These are phyloP conservation scores for Clostera curtula DNA, from an alignment of 2,888 invertebrate genomes.

Conservation along the genomic window DNA sequence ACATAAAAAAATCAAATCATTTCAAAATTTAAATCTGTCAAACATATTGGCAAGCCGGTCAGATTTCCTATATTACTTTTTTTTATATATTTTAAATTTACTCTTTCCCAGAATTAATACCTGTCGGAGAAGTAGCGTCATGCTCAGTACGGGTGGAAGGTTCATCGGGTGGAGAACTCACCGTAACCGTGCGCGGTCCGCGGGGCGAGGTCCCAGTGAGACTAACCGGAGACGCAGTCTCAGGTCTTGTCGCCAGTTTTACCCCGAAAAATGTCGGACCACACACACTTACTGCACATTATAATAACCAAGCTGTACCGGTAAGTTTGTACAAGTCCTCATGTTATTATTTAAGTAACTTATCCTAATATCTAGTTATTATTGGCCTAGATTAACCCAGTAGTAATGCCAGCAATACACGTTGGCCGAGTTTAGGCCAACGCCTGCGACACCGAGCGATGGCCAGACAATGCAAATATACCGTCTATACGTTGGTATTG, in stretches of 20 bases:
- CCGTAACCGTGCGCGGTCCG: constrained; percentile 92
- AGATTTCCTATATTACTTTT: neutral
- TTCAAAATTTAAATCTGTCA: no score
- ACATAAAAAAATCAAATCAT: neutral
- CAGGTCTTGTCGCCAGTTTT: constrained; percentile 93
- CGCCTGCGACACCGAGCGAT: no score
- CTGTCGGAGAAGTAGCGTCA: constrained; percentile 80
- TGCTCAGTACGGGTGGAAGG: constrained; percentile 69
- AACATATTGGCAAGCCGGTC: neutral
- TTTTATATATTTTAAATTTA: constrained; percentile 4
- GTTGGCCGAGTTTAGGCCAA: no score
- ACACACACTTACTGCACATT: constrained; percentile 92
- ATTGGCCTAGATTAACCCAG: no score
- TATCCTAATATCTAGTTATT: no score
- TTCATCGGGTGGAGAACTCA: constrained; percentile 84
- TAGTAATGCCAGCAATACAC: no score
- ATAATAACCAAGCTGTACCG: constrained; percentile 90
- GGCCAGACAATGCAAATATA: no score
- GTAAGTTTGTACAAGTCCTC: no score
- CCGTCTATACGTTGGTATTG: no score
- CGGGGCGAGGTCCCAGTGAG: constrained; percentile 90
- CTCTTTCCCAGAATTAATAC: constrained; percentile 80
- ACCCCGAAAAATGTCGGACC: constrained; percentile 95
- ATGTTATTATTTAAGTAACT: no score
- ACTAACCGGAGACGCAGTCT: constrained; percentile 90